Evolutionary conservation across 2,113 vertebrate species (phyloP).

Genomic region (Montifringilla adamsi): DNA sequence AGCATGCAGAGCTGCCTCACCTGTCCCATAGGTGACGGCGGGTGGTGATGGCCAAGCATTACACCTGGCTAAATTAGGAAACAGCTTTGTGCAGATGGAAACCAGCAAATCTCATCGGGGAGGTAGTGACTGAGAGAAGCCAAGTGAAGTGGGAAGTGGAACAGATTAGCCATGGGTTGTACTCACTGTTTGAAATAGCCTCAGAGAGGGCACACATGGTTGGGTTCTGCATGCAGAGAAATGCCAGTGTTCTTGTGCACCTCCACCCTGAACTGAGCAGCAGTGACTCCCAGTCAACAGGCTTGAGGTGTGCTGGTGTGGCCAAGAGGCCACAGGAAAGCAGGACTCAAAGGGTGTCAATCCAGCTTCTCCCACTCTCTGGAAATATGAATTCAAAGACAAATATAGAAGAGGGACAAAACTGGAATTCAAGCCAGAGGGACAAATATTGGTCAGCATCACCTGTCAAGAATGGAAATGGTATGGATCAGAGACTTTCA

Average conservation of each 20-base stretch:
- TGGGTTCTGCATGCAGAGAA: background rate
- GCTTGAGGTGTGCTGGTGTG: background rate
- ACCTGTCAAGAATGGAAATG: background rate
- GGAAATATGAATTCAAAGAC: background rate
- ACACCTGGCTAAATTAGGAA: background rate
- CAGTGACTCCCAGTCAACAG: background rate
- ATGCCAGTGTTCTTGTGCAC: background rate
- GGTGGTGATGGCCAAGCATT: background rate
- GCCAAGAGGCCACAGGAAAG: background rate
- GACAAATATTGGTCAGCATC: background rate
- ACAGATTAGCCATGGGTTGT: background rate
- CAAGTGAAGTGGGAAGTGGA: background rate
- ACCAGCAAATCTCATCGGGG: background rate
- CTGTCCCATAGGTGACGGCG: background rate
- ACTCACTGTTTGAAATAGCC: background rate
- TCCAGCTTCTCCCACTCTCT: background rate
- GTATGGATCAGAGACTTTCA: background rate
- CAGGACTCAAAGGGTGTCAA: background rate
- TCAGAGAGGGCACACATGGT: background rate
- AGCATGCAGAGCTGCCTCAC: rapidly evolving
- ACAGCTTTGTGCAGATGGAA: background rate
- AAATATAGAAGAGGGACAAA: background rate
- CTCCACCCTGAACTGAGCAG: background rate
- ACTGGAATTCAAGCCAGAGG: rapidly evolving
- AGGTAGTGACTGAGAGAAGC: background rate